phyloP scores from a whole-genome alignment of 2,888 invertebrate genomes.

The Ophion ellenae region DNA sequence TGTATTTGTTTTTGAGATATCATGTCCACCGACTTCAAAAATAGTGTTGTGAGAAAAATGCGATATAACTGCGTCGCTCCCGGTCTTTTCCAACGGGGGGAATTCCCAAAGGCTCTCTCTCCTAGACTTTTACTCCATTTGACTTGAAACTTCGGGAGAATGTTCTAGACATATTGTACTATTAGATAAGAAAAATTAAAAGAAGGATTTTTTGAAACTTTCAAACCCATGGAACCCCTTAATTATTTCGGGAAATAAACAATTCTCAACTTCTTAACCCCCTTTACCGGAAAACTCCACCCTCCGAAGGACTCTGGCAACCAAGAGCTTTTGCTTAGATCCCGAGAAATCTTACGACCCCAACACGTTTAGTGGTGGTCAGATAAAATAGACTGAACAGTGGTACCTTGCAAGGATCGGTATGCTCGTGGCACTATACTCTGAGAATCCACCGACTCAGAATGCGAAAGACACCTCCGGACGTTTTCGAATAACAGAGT shows the following conservation, averaged over 20 bases:
- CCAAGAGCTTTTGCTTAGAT: slow-evolving; percentile 44
- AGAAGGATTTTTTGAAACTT: too few relatives aligned
- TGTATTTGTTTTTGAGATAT: too few relatives aligned
- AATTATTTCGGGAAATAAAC: background rate
- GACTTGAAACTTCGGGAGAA: too few relatives aligned
- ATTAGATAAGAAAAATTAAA: too few relatives aligned
- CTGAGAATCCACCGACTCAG: slow-evolving; percentile 66
- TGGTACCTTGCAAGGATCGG: slow-evolving; percentile 11
- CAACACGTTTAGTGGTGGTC: slow-evolving; percentile 58
- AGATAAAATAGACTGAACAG: slow-evolving; percentile 73
- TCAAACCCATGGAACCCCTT: too few relatives aligned
- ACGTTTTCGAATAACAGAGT: slow-evolving; percentile 67
- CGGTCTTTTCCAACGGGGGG: too few relatives aligned
- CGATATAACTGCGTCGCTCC: too few relatives aligned
- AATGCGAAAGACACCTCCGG: slow-evolving; percentile 69
- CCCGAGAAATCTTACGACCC: slow-evolving; percentile 53
- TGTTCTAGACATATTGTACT: too few relatives aligned
- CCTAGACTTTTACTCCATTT: too few relatives aligned
- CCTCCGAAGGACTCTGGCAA: slow-evolving; percentile 2
- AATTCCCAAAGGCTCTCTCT: too few relatives aligned
- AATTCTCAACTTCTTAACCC: background rate
- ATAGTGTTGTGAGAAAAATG: too few relatives aligned
- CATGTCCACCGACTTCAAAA: too few relatives aligned
- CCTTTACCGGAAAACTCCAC: background rate
- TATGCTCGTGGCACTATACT: slow-evolving; percentile 30